Base-by-base conservation (phyloP, 2,113 vertebrate genomes). In the Eretmochelys imbricata region DNA sequence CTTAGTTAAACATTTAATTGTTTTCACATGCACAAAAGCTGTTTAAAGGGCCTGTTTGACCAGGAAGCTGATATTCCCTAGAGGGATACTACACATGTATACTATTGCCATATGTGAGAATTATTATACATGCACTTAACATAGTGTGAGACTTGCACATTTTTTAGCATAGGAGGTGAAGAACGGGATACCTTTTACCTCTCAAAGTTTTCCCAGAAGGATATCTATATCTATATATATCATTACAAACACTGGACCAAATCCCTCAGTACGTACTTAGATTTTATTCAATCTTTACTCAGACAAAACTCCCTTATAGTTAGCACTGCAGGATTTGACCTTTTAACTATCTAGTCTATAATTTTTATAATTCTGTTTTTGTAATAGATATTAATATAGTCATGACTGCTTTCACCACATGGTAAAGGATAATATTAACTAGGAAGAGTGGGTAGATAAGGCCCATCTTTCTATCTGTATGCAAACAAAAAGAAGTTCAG, bases 1-100 rank as follows among this genome's bases (percentile, higher is more conserved):
- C 76, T 88, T 51, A 80, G 13, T 75, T 83, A 86, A 93, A 91
- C 82, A 51, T 6, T 85, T 89, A 72, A 81, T 6, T 75, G 54
- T 83, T 92, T 88, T 89, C 83, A 81, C 31, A 72, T 13, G n/a
- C 83, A 88, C 2, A 0, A 42, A 48, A 94, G 78, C 57, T 49
- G 81, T 5, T 59, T 10, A 35, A 82, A 48, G 27, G 53, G 83
- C 57, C 27, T 72, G 3, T 69, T 20, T 80, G 72, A 84, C 29
- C 5, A 1, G 85, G 78, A 87, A 92, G 65, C 55, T 78, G 85
- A 81, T 84, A 84, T 65, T 79, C 54, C 84, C 87, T 0, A 0
- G 82, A 72, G 76, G 69, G 49, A 6, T 1, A 29, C 88, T 85
- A 62, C 84, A 85, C 50, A 82, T 20, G 49, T 38, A 20, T 19